These are phyloP conservation scores for Hedychridium roseum DNA, from an alignment of 2,888 invertebrate species.

Conservation along the genomic window DNA sequence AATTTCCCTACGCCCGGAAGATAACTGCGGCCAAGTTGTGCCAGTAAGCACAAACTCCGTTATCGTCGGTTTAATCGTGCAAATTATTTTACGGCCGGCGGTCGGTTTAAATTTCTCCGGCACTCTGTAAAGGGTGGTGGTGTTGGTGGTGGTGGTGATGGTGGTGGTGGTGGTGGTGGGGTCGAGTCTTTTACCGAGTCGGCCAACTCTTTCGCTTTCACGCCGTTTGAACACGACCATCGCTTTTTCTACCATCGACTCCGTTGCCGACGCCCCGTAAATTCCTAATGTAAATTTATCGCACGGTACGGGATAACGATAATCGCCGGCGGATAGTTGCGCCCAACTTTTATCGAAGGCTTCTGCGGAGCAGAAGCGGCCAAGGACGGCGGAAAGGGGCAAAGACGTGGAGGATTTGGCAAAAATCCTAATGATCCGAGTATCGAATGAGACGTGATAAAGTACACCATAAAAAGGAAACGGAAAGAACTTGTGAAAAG, in stretches of 20 bases:
- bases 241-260: background rate
- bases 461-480: too few species aligned
- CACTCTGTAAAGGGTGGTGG: background rate
- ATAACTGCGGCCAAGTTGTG: background rate
- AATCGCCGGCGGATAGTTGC: conserved; percentile 1
- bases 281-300: conserved; percentile 5
- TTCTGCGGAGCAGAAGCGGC: too few species aligned
- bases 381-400: too few species aligned
- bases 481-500: too few species aligned
- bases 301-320: conserved; percentile 4
- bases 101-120: background rate
- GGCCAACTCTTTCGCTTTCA: conserved; percentile 2
- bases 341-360: conserved; percentile 2
- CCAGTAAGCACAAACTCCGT: background rate
- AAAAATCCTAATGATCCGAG: too few species aligned
- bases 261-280: conserved; percentile 1
- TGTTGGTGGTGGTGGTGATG: too few species aligned
- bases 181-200: conserved; percentile 3
- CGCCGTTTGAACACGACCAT: background rate
- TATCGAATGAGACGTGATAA: too few species aligned
- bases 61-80: background rate
- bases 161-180: too few species aligned
- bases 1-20: too few species aligned
- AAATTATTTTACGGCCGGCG: background rate
- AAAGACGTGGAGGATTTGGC: too few species aligned